Base-by-base conservation (phyloP, 2,113 vertebrate species). In the Leptodactylus fuscus region DNA sequence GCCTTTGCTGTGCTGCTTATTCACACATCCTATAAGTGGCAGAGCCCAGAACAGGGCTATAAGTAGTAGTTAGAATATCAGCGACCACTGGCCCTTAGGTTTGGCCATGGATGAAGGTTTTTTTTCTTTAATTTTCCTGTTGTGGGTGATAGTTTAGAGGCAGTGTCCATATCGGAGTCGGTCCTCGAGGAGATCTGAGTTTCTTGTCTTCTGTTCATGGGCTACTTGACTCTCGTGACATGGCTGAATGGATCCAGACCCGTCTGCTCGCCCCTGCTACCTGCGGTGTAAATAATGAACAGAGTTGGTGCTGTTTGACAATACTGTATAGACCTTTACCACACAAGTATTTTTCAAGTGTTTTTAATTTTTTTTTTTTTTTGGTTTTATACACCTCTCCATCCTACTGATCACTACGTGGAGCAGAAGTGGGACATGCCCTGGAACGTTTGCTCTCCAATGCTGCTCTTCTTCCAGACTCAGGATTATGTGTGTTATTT, bases 391-490 rank as follows among this genome's bases (percentile, higher is more conserved):
- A 76, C 13, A 51, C 29, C 15, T 76, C n/a, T 75, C 20, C 74
- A 76, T 76, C 46, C 46, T 51, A 32, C 29, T 51, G 24, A 76
- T 89, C 91, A 91, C 92, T 91, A 51, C 5, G 92, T 94, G 91
- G 95, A 94, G 93, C 94, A 93, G 91, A 92, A 88, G 85, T 87
- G 87, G 92, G 65, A 93, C 90, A 95, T 95, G 95, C 95, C 93
- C 93, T 96, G 96, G 96, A 95, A 96, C 95, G 96, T 94, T 94
- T 95, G 95, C 96, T 97, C 95, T 96, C 95, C 95, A 92, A 96
- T 97, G 98, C 98, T 98, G 97, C 97, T 98, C 96, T 95, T 69
- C 94, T 94, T 94, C 95, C 16, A 95, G 95, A 97, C 98, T 99
- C 98, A 98, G 98, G 98, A 95, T 91, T 95, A 91, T 92, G 91